Conservation (phyloP, 1,140 invertebrate species). For the Lycorma delicatula region DNA sequence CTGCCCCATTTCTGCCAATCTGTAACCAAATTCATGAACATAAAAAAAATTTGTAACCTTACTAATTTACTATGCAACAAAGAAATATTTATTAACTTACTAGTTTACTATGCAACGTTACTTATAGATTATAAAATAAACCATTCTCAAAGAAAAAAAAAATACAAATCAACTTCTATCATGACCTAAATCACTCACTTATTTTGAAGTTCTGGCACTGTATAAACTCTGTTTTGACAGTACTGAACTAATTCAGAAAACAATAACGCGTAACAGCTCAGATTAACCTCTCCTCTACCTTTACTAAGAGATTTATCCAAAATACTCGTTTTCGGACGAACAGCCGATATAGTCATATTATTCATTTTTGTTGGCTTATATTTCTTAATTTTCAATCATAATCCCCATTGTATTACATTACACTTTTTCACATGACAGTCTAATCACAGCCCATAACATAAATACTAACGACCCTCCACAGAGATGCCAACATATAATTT, state of each 20-base stretch:
- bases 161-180: too few species aligned
- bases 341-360: too few species aligned
- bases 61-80: constrained; percentile 2
- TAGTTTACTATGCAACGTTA: background rate
- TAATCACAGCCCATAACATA: too few species aligned
- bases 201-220: constrained; percentile 88
- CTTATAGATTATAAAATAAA: background rate
- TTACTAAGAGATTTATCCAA: constrained; percentile 86
- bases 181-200: constrained; percentile 61
- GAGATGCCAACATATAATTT: too few species aligned
- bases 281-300: constrained; percentile 83
- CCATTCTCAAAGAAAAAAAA: too few species aligned
- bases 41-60: background rate
- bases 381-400: too few species aligned
- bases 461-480: too few species aligned
- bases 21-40: constrained; percentile 38
- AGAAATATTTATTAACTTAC: background rate
- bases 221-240: constrained; percentile 91
- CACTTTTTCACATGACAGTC: too few species aligned
- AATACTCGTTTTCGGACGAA: constrained; percentile 66
- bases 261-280: constrained; percentile 88
- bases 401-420: too few species aligned
- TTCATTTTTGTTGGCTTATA: too few species aligned
- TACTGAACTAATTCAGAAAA: constrained; percentile 99
- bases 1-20: constrained; percentile 85